Conservation (phyloP, 2,888 invertebrate genomes). For the Eristalis tenax region DNA sequence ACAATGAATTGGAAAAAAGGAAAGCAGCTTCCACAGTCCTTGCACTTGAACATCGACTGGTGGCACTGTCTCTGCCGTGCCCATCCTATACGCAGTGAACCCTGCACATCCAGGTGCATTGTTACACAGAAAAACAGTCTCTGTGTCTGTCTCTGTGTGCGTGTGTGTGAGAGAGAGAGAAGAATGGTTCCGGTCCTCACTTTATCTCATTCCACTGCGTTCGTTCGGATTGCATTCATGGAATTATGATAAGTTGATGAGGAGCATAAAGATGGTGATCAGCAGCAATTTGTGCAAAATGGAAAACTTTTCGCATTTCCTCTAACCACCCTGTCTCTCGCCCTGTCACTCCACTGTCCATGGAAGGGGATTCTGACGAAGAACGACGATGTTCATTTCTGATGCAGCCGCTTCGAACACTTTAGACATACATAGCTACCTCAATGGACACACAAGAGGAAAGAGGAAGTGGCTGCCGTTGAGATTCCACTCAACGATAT, state of each 20-base stretch:
- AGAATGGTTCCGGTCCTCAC: neutral
- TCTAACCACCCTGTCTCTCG: neutral
- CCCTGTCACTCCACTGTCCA: neutral
- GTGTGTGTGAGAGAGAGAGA: neutral
- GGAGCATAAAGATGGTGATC: conserved; percentile 24
- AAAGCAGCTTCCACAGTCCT: conserved; percentile 26
- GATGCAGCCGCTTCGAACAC: neutral
- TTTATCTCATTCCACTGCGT: neutral
- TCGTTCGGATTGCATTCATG: neutral
- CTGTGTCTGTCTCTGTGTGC: neutral
- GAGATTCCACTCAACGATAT: neutral
- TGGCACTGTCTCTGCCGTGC: conserved; percentile 28
- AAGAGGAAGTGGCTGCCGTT: neutral
- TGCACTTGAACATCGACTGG: conserved; percentile 64
- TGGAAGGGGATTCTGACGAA: neutral
- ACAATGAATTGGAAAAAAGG: conserved; percentile 1
- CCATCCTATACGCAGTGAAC: neutral
- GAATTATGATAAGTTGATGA: conserved; percentile 45
- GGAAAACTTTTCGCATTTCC: conserved; percentile 24
- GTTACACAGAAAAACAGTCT: neutral
- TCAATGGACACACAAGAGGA: neutral
- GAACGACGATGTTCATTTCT: neutral
- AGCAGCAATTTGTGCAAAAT: conserved; percentile 40
- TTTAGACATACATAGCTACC: neutral
- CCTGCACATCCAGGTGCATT: neutral